phyloP scores from a whole-genome alignment of 2,797 vertebrate species.

The Siniperca undulata region DNA sequence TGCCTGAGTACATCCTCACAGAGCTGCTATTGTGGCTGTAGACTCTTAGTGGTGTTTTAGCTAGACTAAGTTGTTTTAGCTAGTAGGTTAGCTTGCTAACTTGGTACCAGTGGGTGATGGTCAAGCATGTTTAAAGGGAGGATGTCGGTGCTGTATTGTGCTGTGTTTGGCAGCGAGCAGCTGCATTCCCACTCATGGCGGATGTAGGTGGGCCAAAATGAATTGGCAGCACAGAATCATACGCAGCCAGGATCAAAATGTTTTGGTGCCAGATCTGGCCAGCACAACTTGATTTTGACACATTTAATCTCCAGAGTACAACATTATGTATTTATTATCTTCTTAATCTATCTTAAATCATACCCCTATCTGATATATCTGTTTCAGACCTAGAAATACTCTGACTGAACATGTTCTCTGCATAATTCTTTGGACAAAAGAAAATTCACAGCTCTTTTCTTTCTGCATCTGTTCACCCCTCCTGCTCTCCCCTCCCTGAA shows the following conservation, averaged over 20 bases:
- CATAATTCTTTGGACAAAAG: constrained; percentile 56
- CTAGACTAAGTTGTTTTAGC: constrained; percentile 23
- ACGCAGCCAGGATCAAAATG: constrained; percentile 41
- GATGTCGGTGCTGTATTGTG: constrained; percentile 27
- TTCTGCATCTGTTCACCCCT: constrained; percentile 68
- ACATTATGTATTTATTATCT: constrained; percentile 45
- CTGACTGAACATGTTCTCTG: constrained; percentile 40
- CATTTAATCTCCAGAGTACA: constrained; percentile 49
- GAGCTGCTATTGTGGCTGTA: background rate
- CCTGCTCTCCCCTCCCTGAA: constrained; percentile 64
- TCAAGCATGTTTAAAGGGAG: constrained; percentile 31
- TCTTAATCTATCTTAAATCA: constrained; percentile 41
- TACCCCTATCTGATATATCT: constrained; percentile 29
- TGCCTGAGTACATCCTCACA: background rate
- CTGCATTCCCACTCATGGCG: constrained; percentile 44
- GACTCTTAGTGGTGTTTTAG: background rate
- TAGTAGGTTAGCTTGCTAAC: constrained; percentile 9
- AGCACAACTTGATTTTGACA: constrained; percentile 43
- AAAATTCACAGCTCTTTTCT: constrained; percentile 64
- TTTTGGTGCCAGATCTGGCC: constrained; percentile 44
- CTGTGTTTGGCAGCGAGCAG: constrained; percentile 53
- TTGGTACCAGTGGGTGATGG: constrained; percentile 26
- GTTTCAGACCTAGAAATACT: constrained; percentile 38
- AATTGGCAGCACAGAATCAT: constrained; percentile 62
- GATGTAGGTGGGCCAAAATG: constrained; percentile 62